phyloP scores from a whole-genome alignment of 1,140 invertebrate species.

The Drosophila equinoxialis region DNA sequence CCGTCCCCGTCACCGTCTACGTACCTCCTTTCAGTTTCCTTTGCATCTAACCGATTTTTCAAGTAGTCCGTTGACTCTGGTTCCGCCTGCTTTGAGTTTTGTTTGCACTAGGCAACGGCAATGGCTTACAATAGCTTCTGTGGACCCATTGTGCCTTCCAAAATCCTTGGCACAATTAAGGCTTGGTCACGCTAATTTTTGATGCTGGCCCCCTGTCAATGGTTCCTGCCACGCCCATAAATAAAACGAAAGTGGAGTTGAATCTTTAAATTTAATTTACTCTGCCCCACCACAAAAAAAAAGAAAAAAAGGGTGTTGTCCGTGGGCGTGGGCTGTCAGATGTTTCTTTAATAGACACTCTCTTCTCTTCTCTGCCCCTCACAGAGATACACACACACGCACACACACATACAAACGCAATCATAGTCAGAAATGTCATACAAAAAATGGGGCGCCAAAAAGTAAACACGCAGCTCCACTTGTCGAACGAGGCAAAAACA shows the following conservation, averaged over 20 bases:
- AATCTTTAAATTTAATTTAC: conserved; percentile 40
- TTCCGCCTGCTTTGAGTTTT: conserved; percentile 64
- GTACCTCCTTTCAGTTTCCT: neutral
- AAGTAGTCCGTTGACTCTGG: conserved; percentile 40
- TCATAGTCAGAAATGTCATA: conserved; percentile 58
- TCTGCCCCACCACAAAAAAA: neutral
- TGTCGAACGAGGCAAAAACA: conserved; percentile 55
- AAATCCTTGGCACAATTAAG: conserved; percentile 50
- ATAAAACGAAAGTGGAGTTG: conserved; percentile 28
- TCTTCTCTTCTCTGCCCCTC: neutral
- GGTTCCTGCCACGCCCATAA: conserved; percentile 49
- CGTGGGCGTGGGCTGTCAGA: conserved; percentile 48
- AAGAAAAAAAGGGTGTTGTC: conserved; percentile 49
- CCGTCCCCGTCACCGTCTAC: neutral
- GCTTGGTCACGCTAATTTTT: conserved; percentile 66
- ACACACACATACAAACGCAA: conserved; percentile 28
- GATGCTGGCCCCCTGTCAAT: conserved; percentile 49
- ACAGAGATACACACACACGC: conserved; percentile 24
- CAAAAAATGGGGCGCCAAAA: conserved; percentile 59
- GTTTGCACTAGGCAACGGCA: conserved; percentile 51
- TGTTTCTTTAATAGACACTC: conserved; percentile 68
- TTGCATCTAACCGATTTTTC: conserved; percentile 39
- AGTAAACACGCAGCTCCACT: conserved; percentile 71
- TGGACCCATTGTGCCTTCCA: neutral
- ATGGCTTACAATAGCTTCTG: conserved; percentile 32